Evolutionary conservation across 92 coral and sea anemone genomes (phyloP).

Genomic region (Porites rus): DNA sequence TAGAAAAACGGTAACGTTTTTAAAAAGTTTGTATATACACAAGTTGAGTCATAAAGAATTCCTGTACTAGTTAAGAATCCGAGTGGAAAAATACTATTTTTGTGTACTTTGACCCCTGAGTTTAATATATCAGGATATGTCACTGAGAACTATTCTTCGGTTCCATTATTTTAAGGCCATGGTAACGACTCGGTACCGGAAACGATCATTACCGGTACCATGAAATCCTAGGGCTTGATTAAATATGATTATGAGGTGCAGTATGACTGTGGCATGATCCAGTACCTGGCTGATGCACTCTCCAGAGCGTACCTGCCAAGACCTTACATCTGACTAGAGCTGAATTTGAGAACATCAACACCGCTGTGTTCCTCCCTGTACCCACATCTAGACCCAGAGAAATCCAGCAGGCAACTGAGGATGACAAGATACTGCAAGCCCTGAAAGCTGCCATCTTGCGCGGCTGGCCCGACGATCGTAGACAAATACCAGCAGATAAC

Average conservation of each 20-base stretch:
- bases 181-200: too few species aligned
- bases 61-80: too few species aligned
- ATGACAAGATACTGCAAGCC: constrained; percentile 50
- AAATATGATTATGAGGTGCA: constrained; percentile 5
- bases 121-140: too few species aligned
- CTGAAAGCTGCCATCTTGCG: constrained; percentile 38
- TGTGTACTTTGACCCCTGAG: neutral
- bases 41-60: constrained; percentile 9
- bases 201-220: too few species aligned
- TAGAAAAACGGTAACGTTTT: too few species aligned
- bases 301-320: neutral
- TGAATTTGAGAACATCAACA: constrained; percentile 18
- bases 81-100: too few species aligned
- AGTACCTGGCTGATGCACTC: constrained; percentile 3
- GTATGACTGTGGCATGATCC: constrained; percentile 2
- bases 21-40: constrained; percentile 7
- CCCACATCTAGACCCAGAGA: constrained; percentile 22
- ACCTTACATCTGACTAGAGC: neutral
- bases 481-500: constrained; percentile 36
- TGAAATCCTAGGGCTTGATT: too few species aligned
- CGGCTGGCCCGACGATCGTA: constrained; percentile 62
- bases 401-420: constrained; percentile 38
- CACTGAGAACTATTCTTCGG: too few species aligned
- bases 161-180: too few species aligned
- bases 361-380: constrained; percentile 24